These are phyloP conservation scores for Grapholita molesta DNA, from an alignment of 1,140 invertebrate genomes.

Conservation along the genomic window DNA sequence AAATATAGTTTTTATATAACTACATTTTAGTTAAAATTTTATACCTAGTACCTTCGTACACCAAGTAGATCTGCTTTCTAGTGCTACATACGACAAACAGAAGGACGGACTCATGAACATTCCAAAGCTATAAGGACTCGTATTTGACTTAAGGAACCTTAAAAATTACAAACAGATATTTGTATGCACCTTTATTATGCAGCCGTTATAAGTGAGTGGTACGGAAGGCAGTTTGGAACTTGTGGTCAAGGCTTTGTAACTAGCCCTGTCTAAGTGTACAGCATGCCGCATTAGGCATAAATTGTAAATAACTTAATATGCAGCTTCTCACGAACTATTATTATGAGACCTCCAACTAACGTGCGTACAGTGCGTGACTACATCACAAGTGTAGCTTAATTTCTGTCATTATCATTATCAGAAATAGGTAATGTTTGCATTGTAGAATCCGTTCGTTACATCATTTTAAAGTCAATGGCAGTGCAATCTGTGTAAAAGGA, in stretches of 20 bases:
- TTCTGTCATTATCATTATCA: background rate
- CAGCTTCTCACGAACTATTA: slow-evolving; percentile 11
- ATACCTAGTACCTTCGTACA: too few relatives aligned
- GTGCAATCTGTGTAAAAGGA: too few relatives aligned
- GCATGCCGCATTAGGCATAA: background rate
- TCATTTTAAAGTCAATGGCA: background rate
- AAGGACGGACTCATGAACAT: too few relatives aligned
- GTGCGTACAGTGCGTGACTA: background rate
- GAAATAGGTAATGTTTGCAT: background rate
- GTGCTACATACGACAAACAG: too few relatives aligned
- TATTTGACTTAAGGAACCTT: too few relatives aligned
- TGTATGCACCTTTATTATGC: slow-evolving; percentile 2
- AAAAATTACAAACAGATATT: background rate
- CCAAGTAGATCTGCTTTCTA: too few relatives aligned
- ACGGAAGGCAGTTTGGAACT: background rate
- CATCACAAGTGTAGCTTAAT: background rate
- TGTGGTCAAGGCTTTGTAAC: background rate
- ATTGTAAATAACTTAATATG: slow-evolving; percentile 2
- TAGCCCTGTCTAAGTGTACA: background rate
- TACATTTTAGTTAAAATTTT: too few relatives aligned
- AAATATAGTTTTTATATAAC: too few relatives aligned
- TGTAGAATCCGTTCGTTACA: background rate
- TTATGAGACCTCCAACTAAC: background rate
- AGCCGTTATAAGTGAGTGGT: slow-evolving; percentile 2
- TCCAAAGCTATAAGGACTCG: too few relatives aligned